Base-by-base conservation (phyloP, 1,140 invertebrate genomes). In the Drosophila tani region DNA sequence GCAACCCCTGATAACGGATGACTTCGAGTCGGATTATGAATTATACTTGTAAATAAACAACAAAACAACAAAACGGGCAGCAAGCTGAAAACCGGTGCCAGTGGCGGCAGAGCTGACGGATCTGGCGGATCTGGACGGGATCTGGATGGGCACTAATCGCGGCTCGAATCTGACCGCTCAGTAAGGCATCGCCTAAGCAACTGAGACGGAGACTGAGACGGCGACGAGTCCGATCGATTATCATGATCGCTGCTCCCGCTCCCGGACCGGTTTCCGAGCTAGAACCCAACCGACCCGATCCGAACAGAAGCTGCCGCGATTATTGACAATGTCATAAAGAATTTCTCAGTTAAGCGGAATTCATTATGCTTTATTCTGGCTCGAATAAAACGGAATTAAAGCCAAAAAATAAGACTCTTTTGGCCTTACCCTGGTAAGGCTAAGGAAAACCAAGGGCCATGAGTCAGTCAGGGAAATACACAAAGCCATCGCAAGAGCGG, bases 101-200 rank as follows among this genome's bases (percentile, higher is more conserved):
- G 12, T 9, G 56, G 21, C 21, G 21, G 21, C 21, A 24, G 21
- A 24, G 3, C 21, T 24, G 21, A 19, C 62, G 46, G n/a, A 50
- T 27, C 27, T 27, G 27, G 49, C 17, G 19, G 12, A 40, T 15
- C 45, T 29, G 60, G 9, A 49, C 29, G 11, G 12, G 19, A 29
- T 19, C 49, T 29, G 21, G 40, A 46, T 12, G 24, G 46, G 45
- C 24, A 68, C 60, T n/a, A 38, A 32, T 21, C 45, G 27, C 43
- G 65, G 24, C 43, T 12, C 27, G 38, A 62, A 21, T 59, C 60
- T 63, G 51, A 73, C 70, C 70, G 70, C 55, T 74, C 68, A 58
- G 68, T 24, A 73, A 29, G 14, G 55, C 53, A 74, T 60, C 68
- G 40, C 29, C 38, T 5, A 11, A 41, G 50, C 70, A 74, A 74